phyloP scores from a whole-genome alignment of 2,797 vertebrate genomes.

The Micromesistius poutassou region DNA sequence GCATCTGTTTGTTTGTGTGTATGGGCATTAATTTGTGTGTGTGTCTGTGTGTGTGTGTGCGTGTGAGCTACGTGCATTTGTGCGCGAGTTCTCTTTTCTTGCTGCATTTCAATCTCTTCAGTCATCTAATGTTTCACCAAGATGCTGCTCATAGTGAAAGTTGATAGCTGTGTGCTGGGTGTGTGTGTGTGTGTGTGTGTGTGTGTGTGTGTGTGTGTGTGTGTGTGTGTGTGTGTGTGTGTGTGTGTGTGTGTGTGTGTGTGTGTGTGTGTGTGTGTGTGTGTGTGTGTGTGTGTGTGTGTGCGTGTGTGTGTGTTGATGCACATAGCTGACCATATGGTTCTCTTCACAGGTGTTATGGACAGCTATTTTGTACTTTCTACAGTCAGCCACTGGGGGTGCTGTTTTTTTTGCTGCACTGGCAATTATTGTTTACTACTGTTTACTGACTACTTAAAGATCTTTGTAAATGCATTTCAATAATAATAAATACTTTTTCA shows the following conservation, averaged over 20 bases:
- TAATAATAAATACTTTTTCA: constrained; percentile 46
- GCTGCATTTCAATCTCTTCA: background rate
- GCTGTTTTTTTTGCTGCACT: constrained; percentile 63
- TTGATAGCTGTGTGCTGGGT: background rate
- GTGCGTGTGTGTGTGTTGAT: constrained; percentile 12
- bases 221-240: constrained; percentile 1
- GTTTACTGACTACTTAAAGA: constrained; percentile 29
- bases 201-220: background rate
- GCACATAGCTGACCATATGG: constrained; percentile 22
- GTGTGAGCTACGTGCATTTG: background rate
- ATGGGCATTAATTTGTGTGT: background rate
- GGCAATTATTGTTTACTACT: constrained; percentile 56
- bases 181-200: constrained; percentile 1
- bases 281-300: constrained; percentile 8
- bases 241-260: constrained; percentile 4
- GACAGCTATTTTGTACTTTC: constrained; percentile 48
- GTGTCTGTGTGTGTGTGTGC: too few species aligned
- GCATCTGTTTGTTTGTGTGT: too few species aligned
- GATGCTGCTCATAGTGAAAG: background rate
- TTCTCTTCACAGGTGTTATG: constrained; percentile 65
- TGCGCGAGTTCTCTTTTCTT: background rate
- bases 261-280: constrained; percentile 25
- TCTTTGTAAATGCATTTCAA: constrained; percentile 35
- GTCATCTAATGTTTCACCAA: background rate
- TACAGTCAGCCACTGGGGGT: constrained; percentile 56